Conservation (phyloP, 2,113 vertebrate genomes). For the Amazona vittata region DNA sequence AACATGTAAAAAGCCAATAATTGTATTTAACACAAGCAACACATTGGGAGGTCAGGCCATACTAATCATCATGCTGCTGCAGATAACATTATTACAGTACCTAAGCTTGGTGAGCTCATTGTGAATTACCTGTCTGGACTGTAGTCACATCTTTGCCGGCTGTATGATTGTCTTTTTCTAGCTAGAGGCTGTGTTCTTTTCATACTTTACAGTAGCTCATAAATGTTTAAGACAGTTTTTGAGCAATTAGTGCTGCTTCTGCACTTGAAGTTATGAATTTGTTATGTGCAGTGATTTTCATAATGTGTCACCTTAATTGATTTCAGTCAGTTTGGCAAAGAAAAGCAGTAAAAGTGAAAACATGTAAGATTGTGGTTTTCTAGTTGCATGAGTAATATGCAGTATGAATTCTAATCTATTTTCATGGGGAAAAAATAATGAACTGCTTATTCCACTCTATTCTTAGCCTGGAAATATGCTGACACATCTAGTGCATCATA, state of each 20-base stretch:
- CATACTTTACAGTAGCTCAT: slow-evolving; percentile 29
- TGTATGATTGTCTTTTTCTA: background rate
- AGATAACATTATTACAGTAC: background rate
- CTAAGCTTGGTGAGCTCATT: background rate
- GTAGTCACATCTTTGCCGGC: background rate
- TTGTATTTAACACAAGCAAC: background rate
- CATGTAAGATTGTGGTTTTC: slow-evolving; percentile 22
- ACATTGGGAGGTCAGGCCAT: background rate
- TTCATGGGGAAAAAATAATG: background rate
- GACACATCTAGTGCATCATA: slow-evolving; percentile 12
- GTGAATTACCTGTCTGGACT: background rate
- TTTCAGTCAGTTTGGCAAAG: slow-evolving; percentile 45
- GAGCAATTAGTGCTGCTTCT: slow-evolving; percentile 60
- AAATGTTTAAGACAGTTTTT: slow-evolving; percentile 58
- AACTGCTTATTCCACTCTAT: background rate
- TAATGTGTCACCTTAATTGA: slow-evolving; percentile 56
- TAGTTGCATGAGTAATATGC: slow-evolving; percentile 34
- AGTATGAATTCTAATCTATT: slow-evolving; percentile 13
- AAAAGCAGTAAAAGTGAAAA: slow-evolving; percentile 36
- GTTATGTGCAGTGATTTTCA: slow-evolving; percentile 52
- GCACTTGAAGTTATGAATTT: slow-evolving; percentile 53
- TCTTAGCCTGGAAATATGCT: slow-evolving; percentile 50
- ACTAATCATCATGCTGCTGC: background rate
- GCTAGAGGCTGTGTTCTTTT: slow-evolving; percentile 3
- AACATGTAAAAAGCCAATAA: background rate